Evolutionary conservation across 2,888 invertebrate species (phyloP).

Genomic region (Stenotaenia linearis): DNA sequence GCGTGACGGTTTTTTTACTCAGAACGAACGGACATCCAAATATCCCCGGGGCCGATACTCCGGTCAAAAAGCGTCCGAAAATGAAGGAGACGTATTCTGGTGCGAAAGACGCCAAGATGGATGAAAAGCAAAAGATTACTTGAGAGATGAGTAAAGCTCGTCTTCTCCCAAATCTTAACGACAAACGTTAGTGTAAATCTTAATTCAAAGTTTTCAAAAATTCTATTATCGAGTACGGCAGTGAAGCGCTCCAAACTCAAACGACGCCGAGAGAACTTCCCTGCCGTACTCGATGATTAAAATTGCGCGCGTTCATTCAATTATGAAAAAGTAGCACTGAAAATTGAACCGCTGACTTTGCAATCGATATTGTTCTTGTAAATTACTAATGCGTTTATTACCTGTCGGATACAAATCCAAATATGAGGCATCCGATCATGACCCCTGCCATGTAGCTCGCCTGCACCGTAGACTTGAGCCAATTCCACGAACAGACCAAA

Average conservation of each 20-base stretch:
- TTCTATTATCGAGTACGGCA: too few species aligned
- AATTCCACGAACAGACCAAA: conserved; percentile 61
- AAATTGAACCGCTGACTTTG: too few species aligned
- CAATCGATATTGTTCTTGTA: background rate
- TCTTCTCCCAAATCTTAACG: conserved; percentile 65
- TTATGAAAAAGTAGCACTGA: too few species aligned
- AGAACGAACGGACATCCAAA: conserved; percentile 8
- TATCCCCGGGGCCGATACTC: conserved; percentile 31
- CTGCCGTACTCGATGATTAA: too few species aligned
- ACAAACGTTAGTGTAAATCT: too few species aligned
- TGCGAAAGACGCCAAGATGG: conserved; percentile 61
- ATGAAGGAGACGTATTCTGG: conserved; percentile 66
- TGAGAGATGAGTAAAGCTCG: conserved; percentile 66
- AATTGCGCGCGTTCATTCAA: too few species aligned
- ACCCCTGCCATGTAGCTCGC: conserved; percentile 72
- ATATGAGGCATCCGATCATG: conserved; percentile 64
- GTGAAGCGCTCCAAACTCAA: too few species aligned
- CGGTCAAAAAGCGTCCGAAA: conserved; percentile 56
- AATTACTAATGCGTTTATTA: conserved; percentile 45
- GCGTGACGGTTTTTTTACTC: too few species aligned
- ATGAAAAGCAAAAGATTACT: conserved; percentile 58
- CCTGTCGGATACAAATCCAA: conserved; percentile 72
- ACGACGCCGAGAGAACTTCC: too few species aligned
- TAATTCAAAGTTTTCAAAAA: too few species aligned
- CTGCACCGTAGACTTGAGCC: conserved; percentile 58